Conservation (phyloP, 2,888 invertebrate species). For the Iphiclides podalirius region DNA sequence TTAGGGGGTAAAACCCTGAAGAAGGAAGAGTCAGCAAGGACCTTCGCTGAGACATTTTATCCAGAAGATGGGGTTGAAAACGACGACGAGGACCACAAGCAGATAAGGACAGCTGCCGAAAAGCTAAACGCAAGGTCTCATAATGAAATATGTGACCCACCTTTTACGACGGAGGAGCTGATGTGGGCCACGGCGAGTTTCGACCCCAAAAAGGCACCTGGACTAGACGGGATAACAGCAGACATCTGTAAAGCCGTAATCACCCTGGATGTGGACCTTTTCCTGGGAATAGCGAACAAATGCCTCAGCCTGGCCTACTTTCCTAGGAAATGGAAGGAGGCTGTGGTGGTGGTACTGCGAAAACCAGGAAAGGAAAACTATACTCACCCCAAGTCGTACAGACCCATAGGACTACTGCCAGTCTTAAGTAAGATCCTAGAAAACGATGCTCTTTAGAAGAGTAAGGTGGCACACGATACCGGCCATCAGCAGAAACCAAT, state of each 20-base stretch:
- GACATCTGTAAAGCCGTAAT: background rate
- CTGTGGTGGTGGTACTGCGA: background rate
- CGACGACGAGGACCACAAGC: background rate
- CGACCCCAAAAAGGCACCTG: too few species aligned
- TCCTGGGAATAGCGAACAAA: background rate
- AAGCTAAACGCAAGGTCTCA: background rate
- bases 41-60: background rate
- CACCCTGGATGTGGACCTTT: background rate
- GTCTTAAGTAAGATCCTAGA: background rate
- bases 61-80: background rate
- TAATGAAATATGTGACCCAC: too few species aligned
- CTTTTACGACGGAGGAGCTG: too few species aligned
- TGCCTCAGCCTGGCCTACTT: background rate
- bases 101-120: background rate
- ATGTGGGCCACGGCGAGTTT: too few species aligned
- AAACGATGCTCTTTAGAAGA: background rate
- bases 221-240: too few species aligned
- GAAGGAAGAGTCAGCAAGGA: slow-evolving; percentile 4
- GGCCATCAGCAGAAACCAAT: too few species aligned
- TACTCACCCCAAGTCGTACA: too few species aligned
- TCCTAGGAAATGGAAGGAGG: background rate
- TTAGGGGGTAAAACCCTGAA: background rate
- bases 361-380: too few species aligned
- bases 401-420: too few species aligned
- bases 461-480: background rate